These are phyloP conservation scores for Muscidifurax raptorellus DNA, from an alignment of 1,140 invertebrate species.

Conservation along the genomic window DNA sequence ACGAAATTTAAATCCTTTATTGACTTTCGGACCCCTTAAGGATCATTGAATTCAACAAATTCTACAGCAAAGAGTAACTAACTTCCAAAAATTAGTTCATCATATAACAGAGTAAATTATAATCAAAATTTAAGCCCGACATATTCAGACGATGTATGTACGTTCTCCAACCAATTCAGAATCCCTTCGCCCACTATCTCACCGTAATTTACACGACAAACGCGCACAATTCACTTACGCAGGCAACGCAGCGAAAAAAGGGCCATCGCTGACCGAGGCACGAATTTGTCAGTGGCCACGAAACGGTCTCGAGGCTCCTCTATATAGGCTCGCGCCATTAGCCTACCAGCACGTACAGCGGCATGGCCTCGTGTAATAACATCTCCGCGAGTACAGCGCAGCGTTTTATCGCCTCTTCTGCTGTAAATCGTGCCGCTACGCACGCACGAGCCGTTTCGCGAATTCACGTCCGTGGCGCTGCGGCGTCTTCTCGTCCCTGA, in stretches of 20 bases:
- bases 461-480: no score
- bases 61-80: no score
- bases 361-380: not conserved
- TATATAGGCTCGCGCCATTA: conserved; percentile 11
- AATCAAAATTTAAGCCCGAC: no score
- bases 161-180: not conserved
- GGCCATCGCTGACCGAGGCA: not conserved
- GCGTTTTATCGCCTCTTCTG: not conserved
- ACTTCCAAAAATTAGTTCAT: no score
- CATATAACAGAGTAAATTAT: no score
- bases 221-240: not conserved
- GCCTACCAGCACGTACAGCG: not conserved
- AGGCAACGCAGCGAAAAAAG: not conserved
- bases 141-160: no score
- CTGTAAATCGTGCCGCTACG: conserved; percentile 31
- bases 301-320: not conserved
- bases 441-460: not conserved
- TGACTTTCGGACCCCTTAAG: no score
- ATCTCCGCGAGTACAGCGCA: not conserved
- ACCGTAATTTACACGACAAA: not conserved
- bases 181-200: not conserved
- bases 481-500: not conserved
- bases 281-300: not conserved
- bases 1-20: no score
- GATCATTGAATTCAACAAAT: no score